Base-by-base conservation (phyloP, 2,797 vertebrate species). In the Mycteria americana region DNA sequence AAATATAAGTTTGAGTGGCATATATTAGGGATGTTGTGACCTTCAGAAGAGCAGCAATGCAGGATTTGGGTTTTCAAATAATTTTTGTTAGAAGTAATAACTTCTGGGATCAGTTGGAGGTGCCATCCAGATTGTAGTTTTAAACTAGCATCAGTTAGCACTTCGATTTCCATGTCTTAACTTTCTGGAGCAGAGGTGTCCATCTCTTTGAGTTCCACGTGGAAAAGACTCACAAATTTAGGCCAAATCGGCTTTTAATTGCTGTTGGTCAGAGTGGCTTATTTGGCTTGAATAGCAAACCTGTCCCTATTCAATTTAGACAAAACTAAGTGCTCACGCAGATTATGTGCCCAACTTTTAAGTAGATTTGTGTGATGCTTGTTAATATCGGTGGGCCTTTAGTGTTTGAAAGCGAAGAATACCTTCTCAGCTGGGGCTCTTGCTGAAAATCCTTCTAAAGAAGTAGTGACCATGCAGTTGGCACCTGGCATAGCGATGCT, bases 1-100 rank as follows among this genome's bases (percentile, higher is more conserved):
- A 27, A 63, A 23, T 0, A 5, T 2, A 6, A 46, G 41, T 91
- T 48, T 96, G 51, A 88, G 43, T 39, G 54, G 43, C 6, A 19
- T 7, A 1, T 2, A 0, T 18, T 5, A 9, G 18, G 11, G 14
- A 1, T 7, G 7, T 2, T 13, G 33, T 22, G 68, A 2, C 23
- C 27, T 4, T 7, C 13, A 2, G 3, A 25, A 23, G 24, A 62
- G 6, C 22, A 23, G 35, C 15, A 5, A n/a, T 4, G 25, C 19
- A 10, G 35, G 64, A 0, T 13, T 62, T 28, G 59, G 41, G 54
- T 3, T 25, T 30, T 57, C 31, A 28, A 2, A 31, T 18, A 0
- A 3, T 2, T n/a, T 46, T 51, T 33, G 14, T 62, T 9, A 18
- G 41, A 7, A n/a, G 7, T 27, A 9, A 0, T 13, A 5, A 5